Evolutionary conservation across 30 jellyfish, hydroid and myxozoan species (phyloP), one percentile per base, ranked within the genome.

Genomic region (Clytia hemisphaerica): DNA sequence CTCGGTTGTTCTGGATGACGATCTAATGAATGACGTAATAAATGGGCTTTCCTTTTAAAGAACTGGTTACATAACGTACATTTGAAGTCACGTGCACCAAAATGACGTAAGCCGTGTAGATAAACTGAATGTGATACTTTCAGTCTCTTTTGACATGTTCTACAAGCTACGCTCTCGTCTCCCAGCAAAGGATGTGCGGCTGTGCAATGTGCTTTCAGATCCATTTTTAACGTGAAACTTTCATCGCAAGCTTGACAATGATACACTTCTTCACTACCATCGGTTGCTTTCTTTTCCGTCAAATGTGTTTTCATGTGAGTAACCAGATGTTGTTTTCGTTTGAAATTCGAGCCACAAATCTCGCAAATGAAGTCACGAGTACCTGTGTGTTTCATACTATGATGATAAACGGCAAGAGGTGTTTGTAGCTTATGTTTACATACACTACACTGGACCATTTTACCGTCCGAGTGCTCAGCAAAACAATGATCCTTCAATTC

Each of bases 361-460:
- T 69, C 74, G 30, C 81, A 69, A 44, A 44, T 25, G 35, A 69
- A 69, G 33, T 69, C 81, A 24, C 81, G 21, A 18, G 81, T 69
- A n/a, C 81, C 81, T 1, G 81, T 69, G 54, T 69, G 81, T 18
- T 69, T 69, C 81, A 69, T 69, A 49, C 81, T 69, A 27, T 69
- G 81, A 48, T 69, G 81, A 32, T 69, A 69, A n/a, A 69, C 81
- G n/a, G 81, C 81, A 18, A 69, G 49, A 5, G 81, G 81, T 69
- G 81, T 69, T 69, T 69, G 81, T n/a, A 69, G 75, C 22, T 69
- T 69, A 45, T 69, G 81, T 18, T 53, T 24, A 45, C 81, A 69
- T 45, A 69, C 81, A 44, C 81, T 69, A 50, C 81, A 69, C 36
- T 69, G 81, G 49, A 69, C 81, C 40, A 69, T 50, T 29, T 69